phyloP scores from a whole-genome alignment of 2,113 vertebrate species.

The Vidua chalybeata region DNA sequence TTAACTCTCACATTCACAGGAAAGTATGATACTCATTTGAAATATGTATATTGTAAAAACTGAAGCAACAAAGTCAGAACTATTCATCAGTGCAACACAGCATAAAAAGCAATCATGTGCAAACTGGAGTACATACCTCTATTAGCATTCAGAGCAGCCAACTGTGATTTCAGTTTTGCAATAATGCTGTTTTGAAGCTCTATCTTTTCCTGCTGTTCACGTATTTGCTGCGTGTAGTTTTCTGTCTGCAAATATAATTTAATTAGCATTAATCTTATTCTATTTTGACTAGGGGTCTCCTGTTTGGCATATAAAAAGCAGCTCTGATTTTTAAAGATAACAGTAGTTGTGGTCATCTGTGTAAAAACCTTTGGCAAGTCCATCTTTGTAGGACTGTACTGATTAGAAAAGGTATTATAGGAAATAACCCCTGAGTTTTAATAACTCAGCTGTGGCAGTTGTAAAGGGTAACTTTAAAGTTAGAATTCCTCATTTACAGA shows the following conservation, averaged over 20 bases:
- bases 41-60: conserved; percentile 49
- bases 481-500: background rate
- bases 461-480: background rate
- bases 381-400: background rate
- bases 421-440: background rate
- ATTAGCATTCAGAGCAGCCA: conserved; percentile 70
- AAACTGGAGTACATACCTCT: conserved; percentile 73
- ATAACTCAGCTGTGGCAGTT: background rate
- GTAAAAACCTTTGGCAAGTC: background rate
- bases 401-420: background rate
- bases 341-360: background rate
- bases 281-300: conserved; percentile 13
- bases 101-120: conserved; percentile 27
- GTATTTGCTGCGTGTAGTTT: conserved; percentile 86
- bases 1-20: conserved; percentile 50
- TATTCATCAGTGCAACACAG: conserved; percentile 35
- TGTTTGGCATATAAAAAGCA: conserved; percentile 9
- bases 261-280: conserved; percentile 63
- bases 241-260: conserved; percentile 85
- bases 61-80: conserved; percentile 46
- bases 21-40: conserved; percentile 30
- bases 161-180: conserved; percentile 79
- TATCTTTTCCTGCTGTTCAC: conserved; percentile 88
- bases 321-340: background rate
- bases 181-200: conserved; percentile 85